Evolutionary conservation across 35 echinoderm and acorn worm genomes (phyloP), one percentile per base, ranked within the genome.

Genomic region (Heliocidaris erythrogramma): DNA sequence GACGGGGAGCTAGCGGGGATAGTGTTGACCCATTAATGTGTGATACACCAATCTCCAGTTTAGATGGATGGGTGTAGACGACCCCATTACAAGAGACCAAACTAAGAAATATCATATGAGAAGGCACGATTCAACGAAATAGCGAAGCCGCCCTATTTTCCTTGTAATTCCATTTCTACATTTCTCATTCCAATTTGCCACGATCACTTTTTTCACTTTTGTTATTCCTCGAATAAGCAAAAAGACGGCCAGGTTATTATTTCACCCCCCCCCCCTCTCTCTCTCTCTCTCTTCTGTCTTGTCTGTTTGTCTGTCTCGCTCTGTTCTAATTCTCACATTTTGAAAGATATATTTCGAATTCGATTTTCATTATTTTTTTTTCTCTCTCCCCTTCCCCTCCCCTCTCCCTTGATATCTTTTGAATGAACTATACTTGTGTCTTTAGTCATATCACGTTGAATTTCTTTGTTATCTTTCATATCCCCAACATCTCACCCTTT

Each of bases 11-110:
- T 89, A 89, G 87, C 31, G 87, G 65, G 65, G 21, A n/a, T 89
- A 32, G 87, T 89, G 87, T 32, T 18, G 87, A 89, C 31, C 87
- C 87, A 89, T 89, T 89, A 89, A 48, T 48, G 87, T 18, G 87
- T 89, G 14, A 32, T 89, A 48, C 31, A 47, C 31, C 47, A 16
- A 89, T 89, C 87, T 47, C 87, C 65, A n/a, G 65, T 7, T 7
- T 78, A 27, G 88, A 49, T 42, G 12, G 48, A 90, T 42, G 88
- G 88, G 88, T 49, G 48, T 49, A 48, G 32, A 42, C 88, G 48
- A 48, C 32, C 48, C 32, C 48, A 49, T 48, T 90, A 90, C 2
- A 32, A 11, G 16, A 48, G 48, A 48, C 13, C 7, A 90, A 48
- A 90, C 14, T 48, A 48, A 90, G 32, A 90, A 48, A 90, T 90